Evolutionary conservation across 2,888 invertebrate species (phyloP).

Genomic region (Pterostichus madidus): DNA sequence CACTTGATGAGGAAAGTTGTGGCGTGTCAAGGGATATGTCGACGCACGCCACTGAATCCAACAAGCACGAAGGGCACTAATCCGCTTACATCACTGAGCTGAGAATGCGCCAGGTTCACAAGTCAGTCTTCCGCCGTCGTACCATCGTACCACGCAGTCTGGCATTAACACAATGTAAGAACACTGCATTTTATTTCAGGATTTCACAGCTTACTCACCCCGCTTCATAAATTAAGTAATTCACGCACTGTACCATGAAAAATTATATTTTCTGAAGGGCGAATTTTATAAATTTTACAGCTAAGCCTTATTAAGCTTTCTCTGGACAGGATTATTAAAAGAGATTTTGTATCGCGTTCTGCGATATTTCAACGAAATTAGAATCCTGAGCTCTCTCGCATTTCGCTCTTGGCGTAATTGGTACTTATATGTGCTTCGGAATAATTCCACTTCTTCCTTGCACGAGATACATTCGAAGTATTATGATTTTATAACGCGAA

Average conservation of each 20-base stretch:
- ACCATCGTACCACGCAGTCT: too few relatives aligned
- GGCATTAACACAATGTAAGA: slow-evolving; percentile 41
- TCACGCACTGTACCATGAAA: slow-evolving; percentile 56
- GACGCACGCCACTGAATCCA: too few relatives aligned
- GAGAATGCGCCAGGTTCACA: slow-evolving; percentile 66
- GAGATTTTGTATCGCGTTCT: slow-evolving; percentile 35
- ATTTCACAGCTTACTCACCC: slow-evolving; percentile 46
- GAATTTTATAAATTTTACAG: slow-evolving; percentile 64
- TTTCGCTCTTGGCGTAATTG: slow-evolving; percentile 41
- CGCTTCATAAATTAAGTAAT: slow-evolving; percentile 63
- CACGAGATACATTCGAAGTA: slow-evolving; percentile 4
- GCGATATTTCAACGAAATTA: slow-evolving; percentile 46
- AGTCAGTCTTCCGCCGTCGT: slow-evolving; percentile 43
- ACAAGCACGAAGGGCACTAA: slow-evolving; percentile 57
- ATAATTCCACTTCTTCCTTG: slow-evolving; percentile 42
- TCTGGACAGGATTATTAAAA: slow-evolving; percentile 60
- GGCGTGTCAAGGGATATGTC: background rate
- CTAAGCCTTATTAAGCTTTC: slow-evolving; percentile 63
- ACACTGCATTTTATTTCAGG: slow-evolving; percentile 52
- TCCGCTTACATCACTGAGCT: slow-evolving; percentile 60
- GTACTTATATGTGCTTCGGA: slow-evolving; percentile 44
- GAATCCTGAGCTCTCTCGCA: slow-evolving; percentile 9
- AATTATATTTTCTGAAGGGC: slow-evolving; percentile 62
- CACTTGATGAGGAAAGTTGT: background rate
- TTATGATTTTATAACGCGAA: slow-evolving; percentile 9